Evolutionary conservation across 2,113 vertebrate genomes (phyloP), one percentile per base, ranked within the genome.

Genomic region (Acrocephalus arundinaceus): DNA sequence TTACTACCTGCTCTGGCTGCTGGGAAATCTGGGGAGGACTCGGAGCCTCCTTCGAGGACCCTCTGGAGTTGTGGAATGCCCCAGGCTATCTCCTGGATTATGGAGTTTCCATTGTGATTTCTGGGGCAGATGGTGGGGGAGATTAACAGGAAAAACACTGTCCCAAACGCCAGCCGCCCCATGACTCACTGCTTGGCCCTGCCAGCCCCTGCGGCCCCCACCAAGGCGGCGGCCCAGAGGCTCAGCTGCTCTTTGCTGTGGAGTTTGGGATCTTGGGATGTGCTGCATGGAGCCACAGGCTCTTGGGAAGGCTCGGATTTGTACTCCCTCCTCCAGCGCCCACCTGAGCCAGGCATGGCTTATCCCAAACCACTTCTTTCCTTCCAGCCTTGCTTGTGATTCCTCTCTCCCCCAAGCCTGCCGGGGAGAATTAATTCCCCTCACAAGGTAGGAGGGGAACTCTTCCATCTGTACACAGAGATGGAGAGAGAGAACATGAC

Each of bases 401-500:
- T 62, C 45, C 62, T 59, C 70, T 66, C 55, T 59, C 33, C 41
- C 25, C 24, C 31, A 33, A 14, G 25, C 41, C 54, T 28, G 71
- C 46, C 74, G 30, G 7, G 20, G 57, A 73, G 79, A 83, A 67
- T 70, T 27, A 75, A 73, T 76, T 95, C 93, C 45, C 19, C 71
- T 79, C 8, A 1, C 39, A 43, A 97, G 89, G 82, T 70, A 73
- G 94, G 87, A 93, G 89, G 74, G 55, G 84, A 95, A 82, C 92
- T 76, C 86, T 82, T 74, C 85, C 43, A 62, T 88, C 93, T 51
- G 83, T 95, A 83, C 71, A 39, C 1, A 1, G 97, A 94, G 89
- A 96, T 76, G 85, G 94, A 96, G 89, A 54, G 59, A 96, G 84
- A 89, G 97, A 96, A 95, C 97, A 91, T 49, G 91, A 96, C 24